Conservation (phyloP, 2,888 invertebrate species). For the Ashinkailepas kermadecensis region DNA sequence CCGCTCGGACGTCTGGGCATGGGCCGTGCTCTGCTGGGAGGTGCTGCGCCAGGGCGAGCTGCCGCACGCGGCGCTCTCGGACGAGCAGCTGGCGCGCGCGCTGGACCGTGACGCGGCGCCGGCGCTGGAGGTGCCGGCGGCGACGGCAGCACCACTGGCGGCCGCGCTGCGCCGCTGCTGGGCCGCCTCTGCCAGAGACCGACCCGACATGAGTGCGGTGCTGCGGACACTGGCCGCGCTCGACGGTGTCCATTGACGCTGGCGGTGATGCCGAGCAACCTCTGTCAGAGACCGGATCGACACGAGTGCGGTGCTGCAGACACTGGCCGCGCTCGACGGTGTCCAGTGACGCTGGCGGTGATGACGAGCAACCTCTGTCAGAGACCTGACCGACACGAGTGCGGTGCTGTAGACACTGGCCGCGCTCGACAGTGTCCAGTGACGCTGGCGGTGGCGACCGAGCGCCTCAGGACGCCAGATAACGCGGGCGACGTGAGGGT, state of each 20-base stretch:
- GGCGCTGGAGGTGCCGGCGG: conserved; percentile 36
- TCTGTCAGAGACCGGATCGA: no score
- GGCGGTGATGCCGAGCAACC: no score
- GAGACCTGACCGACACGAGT: conserved; percentile 43
- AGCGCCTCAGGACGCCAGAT: no score
- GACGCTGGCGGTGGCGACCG: no score
- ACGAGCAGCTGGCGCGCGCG: conserved; percentile 55
- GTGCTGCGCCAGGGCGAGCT: conserved; percentile 70
- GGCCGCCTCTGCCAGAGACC: conserved; percentile 40
- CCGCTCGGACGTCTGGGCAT: conserved; percentile 89
- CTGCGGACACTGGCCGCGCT: conserved; percentile 32
- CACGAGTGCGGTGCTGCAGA: conserved; percentile 35
- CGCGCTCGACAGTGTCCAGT: background rate
- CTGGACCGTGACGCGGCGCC: conserved; percentile 32
- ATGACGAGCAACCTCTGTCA: conserved; percentile 41
- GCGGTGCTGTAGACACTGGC: conserved; percentile 38
- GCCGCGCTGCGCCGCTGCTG: conserved; percentile 40
- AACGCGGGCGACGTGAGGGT: no score
- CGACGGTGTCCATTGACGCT: no score
- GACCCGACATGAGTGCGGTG: conserved; percentile 43
- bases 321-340: conserved; percentile 21
- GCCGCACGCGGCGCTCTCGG: conserved; percentile 65
- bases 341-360: conserved; percentile 27
- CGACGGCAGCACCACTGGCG: conserved; percentile 39
- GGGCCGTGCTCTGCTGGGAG: conserved; percentile 83